Evolutionary conservation across 2,888 invertebrate genomes (phyloP), one percentile per base, ranked within the genome.

Genomic region (Stenurella melanura): DNA sequence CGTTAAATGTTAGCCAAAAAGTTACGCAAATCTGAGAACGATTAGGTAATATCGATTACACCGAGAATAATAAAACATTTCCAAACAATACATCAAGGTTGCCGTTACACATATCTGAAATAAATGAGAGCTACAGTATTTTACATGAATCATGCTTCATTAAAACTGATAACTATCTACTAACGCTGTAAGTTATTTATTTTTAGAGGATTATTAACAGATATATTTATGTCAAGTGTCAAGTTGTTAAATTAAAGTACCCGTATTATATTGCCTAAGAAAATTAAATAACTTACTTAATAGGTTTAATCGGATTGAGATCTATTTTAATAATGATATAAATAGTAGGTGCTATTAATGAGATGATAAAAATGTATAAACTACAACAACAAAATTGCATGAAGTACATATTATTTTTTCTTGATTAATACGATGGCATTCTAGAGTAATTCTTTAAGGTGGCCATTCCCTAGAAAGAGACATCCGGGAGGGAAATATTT

Each of bases 181-280:
- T 1, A 11, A 38, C 38, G 1, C 12, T 42, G 42, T 42, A 42
- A 42, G 42, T 42, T 42, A 42, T 42, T 42, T 42, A 42, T 42
- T 42, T 42, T 42, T 42, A 42, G 42, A 15, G 15, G 42, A 42
- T 42, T 42, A 42, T 15, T 15, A 42, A 42, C 11, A 15, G 3
- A 42, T 42, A 42, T 42, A 42, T 42, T 42, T 42, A 42, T 42
- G 42, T 42, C 42, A 42, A 42, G 42, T 42, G 42, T 42, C 42
- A 42, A 42, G 42, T 12, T 42, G 42, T 42, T 42, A 42, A 42
- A 42, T 42, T 42, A 42, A 42, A 42, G 42, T 42, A 42, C 42
- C 15, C 12, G 4, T 42, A 42, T 42, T 42, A 42, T 42, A 42
- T 42, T 42, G 42, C 42, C 42, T 42, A 42, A 42, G 42, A 42